A percentile compares a stretch with the other conserved stretches of the same genome.
Conservation (phyloP, 2,797 vertebrate genomes). For the Luscinia luscinia region DNA sequence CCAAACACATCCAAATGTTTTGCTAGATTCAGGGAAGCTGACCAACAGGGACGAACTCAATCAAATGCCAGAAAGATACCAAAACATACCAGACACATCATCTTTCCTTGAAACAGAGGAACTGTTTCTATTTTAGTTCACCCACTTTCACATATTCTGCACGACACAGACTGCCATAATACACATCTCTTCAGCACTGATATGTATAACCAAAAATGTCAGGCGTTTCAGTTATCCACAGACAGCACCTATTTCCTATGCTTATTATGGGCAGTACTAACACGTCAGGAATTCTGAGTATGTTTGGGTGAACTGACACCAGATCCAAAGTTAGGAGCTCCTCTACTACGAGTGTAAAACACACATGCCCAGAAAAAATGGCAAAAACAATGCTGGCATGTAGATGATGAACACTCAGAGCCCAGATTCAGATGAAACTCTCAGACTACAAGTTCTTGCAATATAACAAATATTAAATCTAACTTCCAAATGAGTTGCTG, state of each 20-base stretch:
- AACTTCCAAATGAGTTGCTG: background rate
- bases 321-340: slow-evolving; percentile 37
- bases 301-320: slow-evolving; percentile 51
- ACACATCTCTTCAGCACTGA: background rate
- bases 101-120: background rate
- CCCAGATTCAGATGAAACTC: background rate
- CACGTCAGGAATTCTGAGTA: slow-evolving; percentile 59
- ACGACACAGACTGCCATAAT: background rate
- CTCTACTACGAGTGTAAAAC: slow-evolving; percentile 37
- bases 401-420: background rate
- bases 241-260: slow-evolving; percentile 62
- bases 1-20: background rate
- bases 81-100: background rate
- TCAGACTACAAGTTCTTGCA: background rate
- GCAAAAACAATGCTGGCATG: background rate
- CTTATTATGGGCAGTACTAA: slow-evolving; percentile 62
- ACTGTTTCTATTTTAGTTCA: slow-evolving; percentile 33
- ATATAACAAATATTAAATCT: background rate
- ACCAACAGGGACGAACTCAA: background rate
- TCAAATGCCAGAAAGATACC: background rate
- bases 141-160: background rate
- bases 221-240: slow-evolving; percentile 50
- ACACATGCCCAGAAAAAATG: slow-evolving; percentile 49
- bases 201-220: slow-evolving; percentile 39
- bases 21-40: background rate